A percentile compares a stretch with the other conserved stretches of the same genome.
phyloP scores from a whole-genome alignment of 2,797 vertebrate species.

The Eupleurogrammus muticus region DNA sequence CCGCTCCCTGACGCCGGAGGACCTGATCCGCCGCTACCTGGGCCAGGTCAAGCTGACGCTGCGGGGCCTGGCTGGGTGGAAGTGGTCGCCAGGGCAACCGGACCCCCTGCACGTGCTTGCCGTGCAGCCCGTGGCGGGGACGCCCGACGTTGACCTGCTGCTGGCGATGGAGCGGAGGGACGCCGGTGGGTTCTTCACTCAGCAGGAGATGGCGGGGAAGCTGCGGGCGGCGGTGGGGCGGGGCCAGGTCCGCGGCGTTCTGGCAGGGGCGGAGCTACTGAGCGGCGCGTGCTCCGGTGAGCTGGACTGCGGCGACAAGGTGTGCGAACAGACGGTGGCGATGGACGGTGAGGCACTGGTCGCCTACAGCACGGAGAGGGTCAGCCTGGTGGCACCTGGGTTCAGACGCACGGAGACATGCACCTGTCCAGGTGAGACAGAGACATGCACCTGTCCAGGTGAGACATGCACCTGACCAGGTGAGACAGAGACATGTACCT shows the following conservation, averaged over 20 bases:
- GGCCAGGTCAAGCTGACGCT: constrained; percentile 90
- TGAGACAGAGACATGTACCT: too few relatives aligned
- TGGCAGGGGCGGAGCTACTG: constrained; percentile 85
- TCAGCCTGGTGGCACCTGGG: constrained; percentile 91
- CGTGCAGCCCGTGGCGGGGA: constrained; percentile 86
- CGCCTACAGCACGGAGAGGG: constrained; percentile 91
- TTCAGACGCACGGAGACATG: constrained; percentile 77
- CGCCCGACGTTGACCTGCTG: constrained; percentile 87
- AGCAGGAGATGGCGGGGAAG: constrained; percentile 85
- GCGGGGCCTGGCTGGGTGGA: constrained; percentile 84
- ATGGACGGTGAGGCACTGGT: constrained; percentile 86
- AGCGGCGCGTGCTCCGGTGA: constrained; percentile 86
- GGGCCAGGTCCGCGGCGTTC: constrained; percentile 87
- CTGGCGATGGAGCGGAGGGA: constrained; percentile 89
- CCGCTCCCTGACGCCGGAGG: constrained; percentile 90
- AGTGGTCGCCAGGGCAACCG: constrained; percentile 73
- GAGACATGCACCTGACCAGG: too few relatives aligned
- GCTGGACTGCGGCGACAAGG: constrained; percentile 89
- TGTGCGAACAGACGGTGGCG: constrained; percentile 89
- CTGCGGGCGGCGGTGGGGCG: constrained; percentile 87
- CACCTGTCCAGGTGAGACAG: too few relatives aligned
- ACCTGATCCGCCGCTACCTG: constrained; percentile 92
- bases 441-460: too few relatives aligned
- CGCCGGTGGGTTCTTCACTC: constrained; percentile 77
- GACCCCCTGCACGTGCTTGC: constrained; percentile 91